Base-by-base conservation (phyloP, 2,888 invertebrate genomes). In the Epistrophe eligans region DNA sequence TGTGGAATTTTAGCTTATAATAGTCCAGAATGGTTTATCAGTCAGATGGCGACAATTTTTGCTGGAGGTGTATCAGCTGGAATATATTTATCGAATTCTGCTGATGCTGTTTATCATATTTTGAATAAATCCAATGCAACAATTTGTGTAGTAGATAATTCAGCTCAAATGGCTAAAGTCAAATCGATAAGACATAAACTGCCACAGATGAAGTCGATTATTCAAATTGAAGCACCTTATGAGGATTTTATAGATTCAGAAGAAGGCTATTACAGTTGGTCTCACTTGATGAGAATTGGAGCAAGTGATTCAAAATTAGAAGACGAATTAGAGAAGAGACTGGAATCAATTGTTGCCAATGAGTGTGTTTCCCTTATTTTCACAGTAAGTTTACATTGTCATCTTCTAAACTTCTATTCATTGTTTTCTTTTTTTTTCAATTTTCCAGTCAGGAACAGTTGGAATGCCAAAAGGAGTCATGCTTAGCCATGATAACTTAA, bases 381-480 rank as follows among this genome's bases (percentile, higher is more conserved):
- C 90, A 98, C 98, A 77, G 96, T 97, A 93, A 94, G 94, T 93
- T 2, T 73, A n/a, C n/a, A n/a, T 19, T 38, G 2, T 17, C 1
- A 24, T 6, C 5, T 4, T 19, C 17, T 19, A n/a, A 9, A 9
- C 35, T 19, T 40, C 24, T 32, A 28, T 24, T 19, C 6, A 38
- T 24, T 13, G 11, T 19, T 45, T 28, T n/a, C 17, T 40, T 11
- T 13, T 43, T 13, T 50, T 9, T 43, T 72, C n/a, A n/a, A n/a
- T n/a, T 93, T 94, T 57, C 91, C 3, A 97, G 96, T 97, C 97
- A 0, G 98, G 98, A 32, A 98, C 98, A 0, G 95, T 97, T 74
- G 97, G 97, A 15, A 94, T 96, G 89, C 98, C 98, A 10, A 98
- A 98, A 92, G 98, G 96, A 4, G 98, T 97, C 28, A 98, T 98